Base-by-base conservation (phyloP, 2,888 invertebrate species). In the Timema cristinae region DNA sequence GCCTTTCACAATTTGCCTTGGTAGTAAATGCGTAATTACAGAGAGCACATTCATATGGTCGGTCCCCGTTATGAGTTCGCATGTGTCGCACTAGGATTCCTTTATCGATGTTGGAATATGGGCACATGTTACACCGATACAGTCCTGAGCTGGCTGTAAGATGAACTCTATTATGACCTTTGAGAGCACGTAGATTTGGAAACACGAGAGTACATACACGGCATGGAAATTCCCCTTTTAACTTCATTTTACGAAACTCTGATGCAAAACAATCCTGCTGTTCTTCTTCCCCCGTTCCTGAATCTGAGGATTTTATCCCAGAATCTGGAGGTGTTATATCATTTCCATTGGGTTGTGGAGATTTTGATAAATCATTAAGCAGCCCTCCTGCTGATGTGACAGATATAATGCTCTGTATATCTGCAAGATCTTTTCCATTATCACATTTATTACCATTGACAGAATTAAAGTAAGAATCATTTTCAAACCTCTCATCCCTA, bases 11-110 rank as follows among this genome's bases (percentile, higher is more conserved):
- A 81, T 98, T 97, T 1, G 97, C 97, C 84, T 97, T 97, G 0
- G 97, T 97, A 49, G 97, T 97, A 82, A 98, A 98, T 5, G 97
- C 96, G 80, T 95, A 97, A 79, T 94, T 94, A 82, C 98, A 98
- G n/a, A 97, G 87, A 0, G 92, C 90, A 80, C 97, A 98, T 81
- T 96, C 95, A 80, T 94, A 97, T 0, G 97, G 97, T 11, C 97
- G 87, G 78, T 97, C 97, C 0, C 97, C 97, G 79, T 96, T 97
- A 83, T 97, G 97, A 0, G 94, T 94, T 63, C 97, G 87, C 88
- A 97, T 91, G 79, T 97, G 97, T 32, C 96, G 89, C 9, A 94
- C 91, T 68, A 98, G 83, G 5, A 96, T 95, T 32, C 94, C 93
- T 82, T 97, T 97, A 80, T 97, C 97, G 56, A 92, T 86, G 76